Base-by-base conservation (phyloP, 1,140 invertebrate genomes). In the Musca vetustissima region DNA sequence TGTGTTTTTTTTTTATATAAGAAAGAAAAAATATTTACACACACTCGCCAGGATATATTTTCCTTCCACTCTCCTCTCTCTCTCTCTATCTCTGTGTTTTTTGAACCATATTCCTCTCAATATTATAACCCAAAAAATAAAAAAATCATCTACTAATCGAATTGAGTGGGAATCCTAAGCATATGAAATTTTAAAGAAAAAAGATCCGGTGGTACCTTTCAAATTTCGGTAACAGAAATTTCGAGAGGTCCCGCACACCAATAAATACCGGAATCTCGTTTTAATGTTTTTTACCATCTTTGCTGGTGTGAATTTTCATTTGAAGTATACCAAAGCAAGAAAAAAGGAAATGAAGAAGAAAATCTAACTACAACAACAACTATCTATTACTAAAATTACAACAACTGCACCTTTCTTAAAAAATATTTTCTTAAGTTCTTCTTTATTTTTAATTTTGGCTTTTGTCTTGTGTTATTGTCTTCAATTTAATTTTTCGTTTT, bases 281-380 rank as follows among this genome's bases (percentile, higher is more conserved):
- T 80, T 80, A 80, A 77, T 74, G 76, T 78, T 80, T 79, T 80
- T 80, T 80, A 80, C 78, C 78, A 80, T 80, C 78, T 80, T 80
- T 80, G 78, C 80, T 74, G 73, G 78, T 55, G 72, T 71, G 73
- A 77, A 79, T 79, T 77, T 73, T 72, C 78, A 80, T 80, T 78
- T 73, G 78, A 78, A 80, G 78, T 79, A 43, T 59, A 22, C 11
- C 6, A 11, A 36, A 32, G 24, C 28, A 32, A 59, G 15, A 28
- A 24, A 57, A 43, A 11, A 43, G 13, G 6, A 13, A 43, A 43
- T 8, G 13, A n/a, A n/a, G 36, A 43, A 43, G 13, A 43, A 43
- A 7, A 43, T 11, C 36, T 28, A 43, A 9, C 36, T 1, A 43
- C 36, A 9, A 43, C 1, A 6, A 2, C 11, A 43, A 13, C 36